Base-by-base conservation (phyloP, 2,888 invertebrate genomes). In the Tachina lurida region DNA sequence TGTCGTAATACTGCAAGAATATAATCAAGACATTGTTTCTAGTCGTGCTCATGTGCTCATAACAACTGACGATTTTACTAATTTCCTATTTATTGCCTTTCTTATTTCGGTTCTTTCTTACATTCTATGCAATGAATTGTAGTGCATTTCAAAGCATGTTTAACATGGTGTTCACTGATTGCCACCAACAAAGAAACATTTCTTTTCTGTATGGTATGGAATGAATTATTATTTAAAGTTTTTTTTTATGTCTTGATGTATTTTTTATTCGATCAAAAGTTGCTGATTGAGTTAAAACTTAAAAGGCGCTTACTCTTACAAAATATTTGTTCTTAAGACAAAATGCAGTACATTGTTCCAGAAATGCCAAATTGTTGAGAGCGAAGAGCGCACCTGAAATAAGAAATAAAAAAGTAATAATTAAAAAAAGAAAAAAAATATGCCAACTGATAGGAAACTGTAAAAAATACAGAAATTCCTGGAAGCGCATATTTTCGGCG, bases 21-120 rank as follows among this genome's bases (percentile, higher is more conserved):
- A 63, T 75, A 78, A 85, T 82, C 74, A 56, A 80, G 60, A 68
- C 81, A 85, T 81, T 85, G 63, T 63, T 80, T 71, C 41, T 76
- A 3, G 63, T 41, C 15, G 1, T 73, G 67, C 19, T 54, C 17
- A 47, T 73, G 39, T 73, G 60, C 19, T 73, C 39, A 52, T 49
- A 49, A n/a, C 39, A 31, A 22, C 15, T 15, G 22, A 75, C 31
- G 75, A 54, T 43, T 43, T 65, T 56, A 67, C 56, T 49, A 68
- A 49, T 39, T 68, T 39, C n/a, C 67, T 58, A 60, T 68, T 52
- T 43, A 70, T 78, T 60, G 49, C 10, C 62, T 62, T 62, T 52
- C 43, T 52, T 77, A 41, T 41, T 41, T 39, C 5, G 41, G 41
- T 13, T 31, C 49, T 68, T 68, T 22, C n/a, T 68, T 68, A 47